Percentiles rank a stretch among this genome's conserved stretches.
phyloP scores from a whole-genome alignment of 2,888 invertebrate genomes.

The Odontothrips loti region DNA sequence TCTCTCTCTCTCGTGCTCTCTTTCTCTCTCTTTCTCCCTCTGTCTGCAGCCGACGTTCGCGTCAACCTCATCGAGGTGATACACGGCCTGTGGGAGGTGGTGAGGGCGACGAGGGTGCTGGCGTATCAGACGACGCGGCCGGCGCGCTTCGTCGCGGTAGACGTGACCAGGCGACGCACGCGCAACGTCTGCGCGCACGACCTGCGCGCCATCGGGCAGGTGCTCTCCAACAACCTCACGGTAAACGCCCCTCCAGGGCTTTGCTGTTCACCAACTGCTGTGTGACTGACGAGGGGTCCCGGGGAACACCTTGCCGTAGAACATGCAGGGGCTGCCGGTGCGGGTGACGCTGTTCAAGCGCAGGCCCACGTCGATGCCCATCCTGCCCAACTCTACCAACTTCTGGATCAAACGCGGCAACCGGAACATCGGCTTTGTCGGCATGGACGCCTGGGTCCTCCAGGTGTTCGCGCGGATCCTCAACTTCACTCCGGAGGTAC shows the following conservation, averaged over 20 bases:
- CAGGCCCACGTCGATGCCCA: constrained; percentile 34
- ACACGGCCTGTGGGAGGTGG: not conserved
- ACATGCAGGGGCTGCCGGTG: constrained; percentile 32
- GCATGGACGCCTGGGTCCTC: constrained; percentile 35
- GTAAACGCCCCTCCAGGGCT: not conserved
- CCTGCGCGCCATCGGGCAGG: not conserved
- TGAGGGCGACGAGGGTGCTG: not conserved
- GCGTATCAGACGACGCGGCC: constrained; percentile 7
- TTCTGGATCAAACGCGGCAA: not conserved
- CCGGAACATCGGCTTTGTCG: constrained; percentile 15
- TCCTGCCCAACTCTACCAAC: not conserved
- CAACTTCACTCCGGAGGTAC: constrained; percentile 36
- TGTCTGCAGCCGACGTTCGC: not conserved
- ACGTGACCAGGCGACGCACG: not conserved
- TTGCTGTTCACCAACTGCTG: not conserved
- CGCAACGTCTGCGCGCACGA: not conserved
- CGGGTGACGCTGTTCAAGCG: constrained; percentile 32
- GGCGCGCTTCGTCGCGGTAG: not conserved
- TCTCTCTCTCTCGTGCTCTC: not conserved
- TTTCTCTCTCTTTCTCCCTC: not conserved
- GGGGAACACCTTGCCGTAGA: not conserved
- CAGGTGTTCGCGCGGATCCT: constrained; percentile 33
- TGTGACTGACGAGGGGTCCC: not conserved
- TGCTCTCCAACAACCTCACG: not conserved
- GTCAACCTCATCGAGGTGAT: not conserved